Evolutionary conservation across 2,888 invertebrate genomes (phyloP).

Genomic region (Sminthurinus aureus): DNA sequence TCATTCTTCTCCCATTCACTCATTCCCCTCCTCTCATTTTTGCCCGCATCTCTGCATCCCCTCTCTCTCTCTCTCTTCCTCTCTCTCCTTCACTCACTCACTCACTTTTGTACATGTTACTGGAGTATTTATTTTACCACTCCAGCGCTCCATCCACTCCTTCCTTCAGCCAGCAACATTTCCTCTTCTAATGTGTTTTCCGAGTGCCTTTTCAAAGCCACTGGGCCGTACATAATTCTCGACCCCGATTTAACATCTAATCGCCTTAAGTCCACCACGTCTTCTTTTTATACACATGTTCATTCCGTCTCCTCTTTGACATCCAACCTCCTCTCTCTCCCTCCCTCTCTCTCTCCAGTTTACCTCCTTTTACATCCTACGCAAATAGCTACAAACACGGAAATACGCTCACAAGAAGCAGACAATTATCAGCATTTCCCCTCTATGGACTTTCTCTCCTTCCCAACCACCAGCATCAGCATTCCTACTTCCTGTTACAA

Average conservation of each 20-base stretch:
- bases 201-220: constrained; percentile 55
- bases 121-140: constrained; percentile 23
- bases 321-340: neutral
- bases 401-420: neutral
- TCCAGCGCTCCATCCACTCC: constrained; percentile 21
- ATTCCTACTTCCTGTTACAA: too few species aligned
- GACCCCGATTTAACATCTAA: constrained; percentile 57
- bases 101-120: too few species aligned
- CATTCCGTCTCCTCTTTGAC: neutral
- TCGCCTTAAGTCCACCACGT: constrained; percentile 58
- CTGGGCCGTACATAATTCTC: constrained; percentile 52
- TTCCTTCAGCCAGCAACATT: constrained; percentile 24
- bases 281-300: constrained; percentile 24
- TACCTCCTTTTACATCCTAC: neutral
- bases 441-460: too few species aligned
- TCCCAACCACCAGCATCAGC: too few species aligned
- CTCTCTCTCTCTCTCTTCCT: neutral
- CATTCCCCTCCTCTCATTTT: neutral
- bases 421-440: too few species aligned
- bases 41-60: neutral
- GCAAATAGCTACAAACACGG: too few species aligned
- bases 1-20: neutral
- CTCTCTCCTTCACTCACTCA: neutral
- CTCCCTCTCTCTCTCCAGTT: too few species aligned
- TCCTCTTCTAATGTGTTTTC: constrained; percentile 43